Conservation (phyloP, 2,797 vertebrate species). For the Ceryle rudis region DNA sequence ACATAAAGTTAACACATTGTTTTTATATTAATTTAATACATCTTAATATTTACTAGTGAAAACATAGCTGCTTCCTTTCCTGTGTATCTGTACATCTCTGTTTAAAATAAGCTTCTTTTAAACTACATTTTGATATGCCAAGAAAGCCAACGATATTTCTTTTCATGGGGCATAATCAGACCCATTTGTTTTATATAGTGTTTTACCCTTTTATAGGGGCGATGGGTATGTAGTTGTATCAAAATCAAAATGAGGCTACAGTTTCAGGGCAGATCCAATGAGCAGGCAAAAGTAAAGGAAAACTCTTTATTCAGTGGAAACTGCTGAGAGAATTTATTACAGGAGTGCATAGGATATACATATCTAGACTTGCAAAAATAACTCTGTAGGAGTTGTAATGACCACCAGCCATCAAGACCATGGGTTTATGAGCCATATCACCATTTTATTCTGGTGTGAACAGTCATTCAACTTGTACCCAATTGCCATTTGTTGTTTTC, state of each 20-base stretch:
- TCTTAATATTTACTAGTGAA: background rate
- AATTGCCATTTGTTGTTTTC: conserved; percentile 3
- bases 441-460: background rate
- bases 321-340: background rate
- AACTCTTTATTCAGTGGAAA: background rate
- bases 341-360: background rate
- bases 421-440: conserved; percentile 1
- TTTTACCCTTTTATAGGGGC: background rate
- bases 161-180: background rate
- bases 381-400: background rate
- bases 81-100: background rate
- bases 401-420: background rate
- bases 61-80: background rate
- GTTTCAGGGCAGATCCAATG: background rate
- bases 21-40: background rate
- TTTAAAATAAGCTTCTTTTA: background rate
- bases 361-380: background rate
- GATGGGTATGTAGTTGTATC: background rate
- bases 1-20: background rate
- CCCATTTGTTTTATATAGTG: background rate
- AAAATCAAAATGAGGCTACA: background rate
- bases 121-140: background rate
- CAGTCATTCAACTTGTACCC: background rate
- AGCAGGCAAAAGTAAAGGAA: background rate
- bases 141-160: background rate